Evolutionary conservation across 92 coral and sea anemone genomes (phyloP).

Genomic region (Palythoa grandis): DNA sequence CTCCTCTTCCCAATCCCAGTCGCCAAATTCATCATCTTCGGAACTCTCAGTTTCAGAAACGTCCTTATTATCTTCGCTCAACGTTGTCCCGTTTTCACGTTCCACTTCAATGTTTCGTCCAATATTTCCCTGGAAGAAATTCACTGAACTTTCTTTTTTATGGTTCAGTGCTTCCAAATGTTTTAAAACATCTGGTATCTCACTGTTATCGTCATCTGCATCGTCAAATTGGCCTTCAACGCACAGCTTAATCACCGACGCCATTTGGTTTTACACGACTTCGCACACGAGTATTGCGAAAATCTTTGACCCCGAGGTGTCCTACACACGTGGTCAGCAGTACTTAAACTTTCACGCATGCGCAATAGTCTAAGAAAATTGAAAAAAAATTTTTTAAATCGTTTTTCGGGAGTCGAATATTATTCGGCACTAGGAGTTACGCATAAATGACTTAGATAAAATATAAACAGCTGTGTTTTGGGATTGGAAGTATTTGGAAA

Average conservation of each 20-base stretch:
- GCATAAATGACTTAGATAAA: constrained; percentile 7
- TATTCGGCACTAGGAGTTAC: background rate
- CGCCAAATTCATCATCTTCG: constrained; percentile 69
- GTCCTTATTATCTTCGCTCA: background rate
- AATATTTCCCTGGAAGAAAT: background rate
- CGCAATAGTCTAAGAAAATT: background rate
- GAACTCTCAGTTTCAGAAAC: background rate
- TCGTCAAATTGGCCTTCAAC: constrained; percentile 94
- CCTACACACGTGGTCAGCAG: background rate
- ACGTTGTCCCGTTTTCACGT: background rate
- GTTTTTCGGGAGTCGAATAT: background rate
- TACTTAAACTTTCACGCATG: background rate
- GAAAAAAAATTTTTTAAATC: background rate
- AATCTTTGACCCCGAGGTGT: background rate
- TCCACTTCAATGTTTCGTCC: background rate
- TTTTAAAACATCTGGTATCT: constrained; percentile 57
- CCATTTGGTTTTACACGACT: background rate
- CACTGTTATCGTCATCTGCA: constrained; percentile 80
- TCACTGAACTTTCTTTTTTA: background rate
- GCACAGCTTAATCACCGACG: background rate
- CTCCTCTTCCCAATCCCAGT: constrained; percentile 98
- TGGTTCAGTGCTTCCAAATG: constrained; percentile 14
- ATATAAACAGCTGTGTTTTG: constrained; percentile 39
- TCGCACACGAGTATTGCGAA: background rate
- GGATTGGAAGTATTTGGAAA: constrained; percentile 17